These are phyloP conservation scores for Dasyornis broadbenti DNA, from an alignment of 2,113 vertebrate genomes.

Conservation along the genomic window DNA sequence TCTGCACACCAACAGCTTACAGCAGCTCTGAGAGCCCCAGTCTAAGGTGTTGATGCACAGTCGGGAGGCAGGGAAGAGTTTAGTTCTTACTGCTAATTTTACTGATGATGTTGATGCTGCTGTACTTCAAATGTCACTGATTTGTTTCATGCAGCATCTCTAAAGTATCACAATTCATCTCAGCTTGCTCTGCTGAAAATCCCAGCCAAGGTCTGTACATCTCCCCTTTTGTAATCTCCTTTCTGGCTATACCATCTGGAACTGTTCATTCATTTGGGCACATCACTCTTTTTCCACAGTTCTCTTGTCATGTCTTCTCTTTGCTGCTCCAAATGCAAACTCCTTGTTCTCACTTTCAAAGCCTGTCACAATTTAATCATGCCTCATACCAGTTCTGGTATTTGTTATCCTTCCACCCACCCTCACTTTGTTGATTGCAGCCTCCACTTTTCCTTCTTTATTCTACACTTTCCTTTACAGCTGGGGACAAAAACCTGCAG, in stretches of 20 bases:
- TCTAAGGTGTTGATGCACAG: background rate
- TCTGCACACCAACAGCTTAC: background rate
- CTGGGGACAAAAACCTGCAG: background rate
- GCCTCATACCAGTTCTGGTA: background rate
- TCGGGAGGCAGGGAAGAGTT: background rate
- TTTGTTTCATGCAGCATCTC: background rate
- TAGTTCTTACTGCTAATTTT: background rate
- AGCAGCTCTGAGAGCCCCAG: background rate
- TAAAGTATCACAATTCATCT: background rate
- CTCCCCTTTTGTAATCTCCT: background rate
- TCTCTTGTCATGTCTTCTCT: background rate
- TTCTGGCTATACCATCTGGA: background rate
- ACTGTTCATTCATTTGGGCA: background rate
- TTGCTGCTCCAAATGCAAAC: background rate
- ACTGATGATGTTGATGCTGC: background rate
- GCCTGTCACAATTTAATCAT: background rate
- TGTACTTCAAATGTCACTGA: background rate
- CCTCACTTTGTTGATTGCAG: background rate
- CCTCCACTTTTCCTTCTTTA: background rate
- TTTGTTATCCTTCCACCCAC: background rate
- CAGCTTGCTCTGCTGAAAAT: background rate
- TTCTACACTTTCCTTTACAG: background rate
- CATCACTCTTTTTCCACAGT: background rate
- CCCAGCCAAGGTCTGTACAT: background rate
- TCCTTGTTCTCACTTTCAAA: background rate